phyloP scores from a whole-genome alignment of 2,797 vertebrate genomes.

The Urophycis tenuis region DNA sequence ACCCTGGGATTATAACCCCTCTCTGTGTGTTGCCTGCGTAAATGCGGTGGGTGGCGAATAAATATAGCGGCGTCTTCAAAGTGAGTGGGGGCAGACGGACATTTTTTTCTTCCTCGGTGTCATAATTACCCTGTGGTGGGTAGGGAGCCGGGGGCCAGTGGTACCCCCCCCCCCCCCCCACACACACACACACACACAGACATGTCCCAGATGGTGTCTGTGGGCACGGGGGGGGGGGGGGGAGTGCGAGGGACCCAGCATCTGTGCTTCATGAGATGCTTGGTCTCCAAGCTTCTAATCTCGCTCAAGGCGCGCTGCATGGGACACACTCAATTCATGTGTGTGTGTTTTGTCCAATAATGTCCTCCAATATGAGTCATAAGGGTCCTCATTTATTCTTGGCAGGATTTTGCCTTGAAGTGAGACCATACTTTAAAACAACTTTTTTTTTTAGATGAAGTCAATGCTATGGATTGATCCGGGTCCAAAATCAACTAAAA shows the following conservation, averaged over 20 bases:
- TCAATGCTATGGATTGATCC: background rate
- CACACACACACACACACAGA: background rate
- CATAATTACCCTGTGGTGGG: background rate
- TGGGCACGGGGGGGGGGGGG: background rate
- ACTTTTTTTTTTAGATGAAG: background rate
- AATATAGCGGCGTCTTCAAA: background rate
- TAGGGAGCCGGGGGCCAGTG: background rate
- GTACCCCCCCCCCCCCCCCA: no score
- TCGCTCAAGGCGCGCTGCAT: no score
- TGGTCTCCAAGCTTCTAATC: no score
- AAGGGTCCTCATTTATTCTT: background rate
- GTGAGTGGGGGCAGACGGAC: no score
- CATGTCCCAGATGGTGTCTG: background rate
- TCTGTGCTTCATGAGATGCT: no score
- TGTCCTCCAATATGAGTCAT: background rate
- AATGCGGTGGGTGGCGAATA: background rate
- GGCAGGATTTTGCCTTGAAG: background rate
- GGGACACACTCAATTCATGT: background rate
- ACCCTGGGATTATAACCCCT: no score
- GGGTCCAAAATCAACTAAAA: background rate
- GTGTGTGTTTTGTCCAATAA: background rate
- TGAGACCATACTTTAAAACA: background rate
- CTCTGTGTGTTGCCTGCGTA: background rate
- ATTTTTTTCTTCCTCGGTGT: background rate
- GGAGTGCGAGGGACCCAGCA: no score